Evolutionary conservation across 2,888 invertebrate genomes (phyloP), one percentile per base, ranked within the genome.

Genomic region (Melikaiella ostensackeni): DNA sequence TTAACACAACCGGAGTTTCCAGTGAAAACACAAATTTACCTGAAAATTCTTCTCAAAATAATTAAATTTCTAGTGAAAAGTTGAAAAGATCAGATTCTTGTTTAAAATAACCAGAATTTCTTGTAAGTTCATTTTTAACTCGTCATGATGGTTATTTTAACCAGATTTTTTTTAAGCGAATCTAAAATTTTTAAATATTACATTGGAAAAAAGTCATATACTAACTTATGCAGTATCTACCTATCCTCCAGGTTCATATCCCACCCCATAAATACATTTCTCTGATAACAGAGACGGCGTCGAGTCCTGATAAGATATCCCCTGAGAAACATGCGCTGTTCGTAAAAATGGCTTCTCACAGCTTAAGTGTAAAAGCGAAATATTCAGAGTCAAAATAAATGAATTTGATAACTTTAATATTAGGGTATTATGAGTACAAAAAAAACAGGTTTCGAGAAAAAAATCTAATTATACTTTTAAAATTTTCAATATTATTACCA

Each of bases 251-350:
- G 81, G 80, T 83, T 82, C 88, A 84, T 87, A 88, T 88, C 87
- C 87, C 80, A 88, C 84, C 89, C 89, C 84, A 84, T 89, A 89
- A 89, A 89, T 88, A 89, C 86, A 86, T 87, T 84, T 82, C 77
- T 77, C 86, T 88, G 89, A 89, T 89, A 89, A 89, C 83, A 50
- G 30, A 50, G 70, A 70, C 70, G 46, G 50, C 70, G 84, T 74
- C 74, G 78, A 80, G 82, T 84, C 75, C 76, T 81, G 88, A 89
- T 89, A 89, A 89, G 88, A 88, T 88, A 88, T 82, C 81, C 74
- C 35, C 59, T 61, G 74, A 35, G 74, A 74, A 61, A 61, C 74
- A 59, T 27, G 59, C 33, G 30, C 13, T 74, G 35, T 61, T 57
- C n/a, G 57, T 74, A 59, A 61, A 74, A 74, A 74, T 38, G 59